Evolutionary conservation across 2,113 vertebrate genomes (phyloP).

Genomic region (Axis porcinus): DNA sequence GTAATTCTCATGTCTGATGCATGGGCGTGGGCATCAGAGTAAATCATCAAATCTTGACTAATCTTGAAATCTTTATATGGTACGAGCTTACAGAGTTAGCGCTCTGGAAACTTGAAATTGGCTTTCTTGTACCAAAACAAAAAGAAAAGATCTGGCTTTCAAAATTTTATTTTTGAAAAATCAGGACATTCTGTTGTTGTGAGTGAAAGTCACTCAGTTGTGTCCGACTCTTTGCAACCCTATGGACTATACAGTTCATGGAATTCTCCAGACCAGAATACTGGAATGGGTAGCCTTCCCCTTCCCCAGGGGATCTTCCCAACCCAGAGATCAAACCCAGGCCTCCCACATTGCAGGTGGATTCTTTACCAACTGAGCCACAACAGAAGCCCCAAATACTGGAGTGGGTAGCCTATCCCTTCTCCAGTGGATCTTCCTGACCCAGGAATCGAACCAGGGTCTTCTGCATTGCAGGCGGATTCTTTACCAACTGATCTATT

Average conservation of each 20-base stretch:
- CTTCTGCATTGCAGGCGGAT: not conserved
- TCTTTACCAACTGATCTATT: not conserved
- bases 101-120: not conserved
- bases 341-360: rapidly evolving
- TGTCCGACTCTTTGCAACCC: rapidly evolving
- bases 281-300: not conserved
- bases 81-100: not conserved
- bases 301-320: not conserved
- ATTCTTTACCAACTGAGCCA: not conserved
- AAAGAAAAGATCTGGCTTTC: not conserved
- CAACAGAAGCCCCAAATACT: not conserved
- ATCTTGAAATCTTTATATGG: not conserved
- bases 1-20: not conserved
- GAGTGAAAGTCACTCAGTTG: not conserved
- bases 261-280: not conserved
- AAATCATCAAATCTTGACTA: not conserved
- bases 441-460: rapidly evolving
- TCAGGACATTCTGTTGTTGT: not conserved
- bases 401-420: not conserved
- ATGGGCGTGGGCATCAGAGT: not conserved
- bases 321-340: not conserved
- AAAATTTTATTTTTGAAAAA: not conserved
- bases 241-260: not conserved
- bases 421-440: not conserved
- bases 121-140: not conserved